Evolutionary conservation across 2,113 vertebrate species (phyloP).

Genomic region (Platycercus adscitus): DNA sequence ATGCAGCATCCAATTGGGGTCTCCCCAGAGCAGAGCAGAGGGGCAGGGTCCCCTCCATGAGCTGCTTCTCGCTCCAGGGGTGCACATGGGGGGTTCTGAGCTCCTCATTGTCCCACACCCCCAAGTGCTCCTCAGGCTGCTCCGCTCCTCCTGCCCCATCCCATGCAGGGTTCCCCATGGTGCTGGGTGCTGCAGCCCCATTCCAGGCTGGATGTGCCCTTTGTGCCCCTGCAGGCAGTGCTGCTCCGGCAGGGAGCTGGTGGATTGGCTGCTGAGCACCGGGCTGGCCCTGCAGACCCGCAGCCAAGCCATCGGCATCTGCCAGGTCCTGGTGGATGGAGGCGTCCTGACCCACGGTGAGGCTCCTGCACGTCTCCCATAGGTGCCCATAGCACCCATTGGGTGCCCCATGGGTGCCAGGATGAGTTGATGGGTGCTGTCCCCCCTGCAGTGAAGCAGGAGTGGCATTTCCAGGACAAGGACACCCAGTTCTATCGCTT

Average conservation of each 20-base stretch:
- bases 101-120: not conserved
- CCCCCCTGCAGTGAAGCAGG: conserved; percentile 83
- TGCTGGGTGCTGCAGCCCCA: fast-evolving
- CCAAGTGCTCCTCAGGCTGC: not conserved
- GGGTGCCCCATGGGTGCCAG: fast-evolving
- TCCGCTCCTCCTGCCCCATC: not conserved
- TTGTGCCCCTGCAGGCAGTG: conserved; percentile 78
- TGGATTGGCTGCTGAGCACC: conserved; percentile 86
- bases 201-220: fast-evolving
- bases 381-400: not conserved
- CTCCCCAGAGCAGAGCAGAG: too few relatives aligned
- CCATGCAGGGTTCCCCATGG: not conserved
- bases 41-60: too few relatives aligned
- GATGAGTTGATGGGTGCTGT: fast-evolving
- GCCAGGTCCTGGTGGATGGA: conserved; percentile 92
- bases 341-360: conserved; percentile 89
- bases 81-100: not conserved
- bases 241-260: conserved; percentile 89
- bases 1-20: not conserved
- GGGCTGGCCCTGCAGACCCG: conserved; percentile 81
- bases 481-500: conserved; percentile 95
- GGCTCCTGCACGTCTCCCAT: not conserved
- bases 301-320: conserved; percentile 88
- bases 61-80: not conserved
- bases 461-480: conserved; percentile 92